Conservation (phyloP, 1,140 invertebrate species). For the Aphis craccivora region DNA sequence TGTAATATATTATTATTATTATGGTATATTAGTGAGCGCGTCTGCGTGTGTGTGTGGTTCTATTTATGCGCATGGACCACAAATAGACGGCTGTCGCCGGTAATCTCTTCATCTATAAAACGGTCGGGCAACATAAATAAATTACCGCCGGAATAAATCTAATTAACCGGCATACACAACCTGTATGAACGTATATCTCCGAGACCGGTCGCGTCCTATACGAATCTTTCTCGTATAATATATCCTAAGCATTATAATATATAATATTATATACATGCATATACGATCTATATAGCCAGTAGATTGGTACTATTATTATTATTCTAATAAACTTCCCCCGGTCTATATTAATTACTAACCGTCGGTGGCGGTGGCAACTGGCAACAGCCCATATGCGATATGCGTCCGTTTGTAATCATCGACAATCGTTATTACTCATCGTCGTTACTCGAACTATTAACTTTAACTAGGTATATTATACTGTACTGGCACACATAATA, state of each 20-base stretch:
- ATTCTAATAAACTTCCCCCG: background rate
- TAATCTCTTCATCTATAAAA: constrained; percentile 46
- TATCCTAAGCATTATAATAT: too few species aligned
- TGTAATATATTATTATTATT: background rate
- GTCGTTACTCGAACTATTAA: background rate
- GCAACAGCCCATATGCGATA: background rate
- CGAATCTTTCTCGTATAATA: background rate
- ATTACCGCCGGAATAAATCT: constrained; percentile 43
- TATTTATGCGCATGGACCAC: constrained; percentile 4
- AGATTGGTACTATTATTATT: background rate
- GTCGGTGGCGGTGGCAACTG: background rate
- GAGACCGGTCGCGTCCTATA: background rate
- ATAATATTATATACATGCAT: background rate
- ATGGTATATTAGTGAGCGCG: background rate
- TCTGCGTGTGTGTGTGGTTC: background rate
- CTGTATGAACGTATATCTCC: background rate
- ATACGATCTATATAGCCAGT: background rate
- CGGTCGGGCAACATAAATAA: constrained; percentile 41
- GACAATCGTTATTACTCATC: background rate
- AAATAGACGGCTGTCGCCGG: constrained; percentile 31
- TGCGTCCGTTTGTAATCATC: background rate
- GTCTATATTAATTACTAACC: background rate
- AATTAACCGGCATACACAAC: constrained; percentile 29
- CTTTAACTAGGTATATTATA: too few species aligned
- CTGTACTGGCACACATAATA: background rate